Conservation (phyloP, 2,113 vertebrate genomes). For the Narcine bancroftii region DNA sequence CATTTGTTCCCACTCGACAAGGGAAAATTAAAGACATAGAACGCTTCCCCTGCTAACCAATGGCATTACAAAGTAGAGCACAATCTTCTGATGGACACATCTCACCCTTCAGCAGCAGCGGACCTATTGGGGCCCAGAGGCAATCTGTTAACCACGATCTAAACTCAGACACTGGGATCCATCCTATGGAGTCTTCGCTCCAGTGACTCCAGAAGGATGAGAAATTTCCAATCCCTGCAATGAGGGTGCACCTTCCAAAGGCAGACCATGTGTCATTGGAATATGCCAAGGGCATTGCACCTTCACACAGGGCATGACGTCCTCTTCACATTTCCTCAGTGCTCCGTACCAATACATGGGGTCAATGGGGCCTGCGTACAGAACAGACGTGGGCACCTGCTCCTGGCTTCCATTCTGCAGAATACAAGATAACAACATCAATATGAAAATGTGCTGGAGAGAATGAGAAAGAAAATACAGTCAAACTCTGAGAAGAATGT, state of each 20-base stretch:
- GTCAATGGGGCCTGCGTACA: constrained; percentile 51
- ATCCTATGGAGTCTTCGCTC: background rate
- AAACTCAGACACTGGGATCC: background rate
- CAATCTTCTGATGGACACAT: background rate
- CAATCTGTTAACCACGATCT: background rate
- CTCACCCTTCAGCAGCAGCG: background rate
- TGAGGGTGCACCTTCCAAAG: background rate
- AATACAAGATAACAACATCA: background rate
- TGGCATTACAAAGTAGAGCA: background rate
- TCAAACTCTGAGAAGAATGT: no score
- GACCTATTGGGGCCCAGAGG: background rate
- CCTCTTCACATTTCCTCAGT: constrained; percentile 48
- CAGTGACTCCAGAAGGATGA: background rate
- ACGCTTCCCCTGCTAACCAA: background rate
- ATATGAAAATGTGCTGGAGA: background rate
- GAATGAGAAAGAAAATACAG: no score
- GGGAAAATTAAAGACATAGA: background rate
- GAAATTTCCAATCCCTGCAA: background rate
- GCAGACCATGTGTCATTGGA: no score
- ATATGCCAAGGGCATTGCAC: constrained; percentile 41
- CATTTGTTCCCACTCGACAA: background rate
- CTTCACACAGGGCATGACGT: constrained; percentile 54
- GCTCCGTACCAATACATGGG: constrained; percentile 51
- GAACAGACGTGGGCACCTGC: constrained; percentile 39
- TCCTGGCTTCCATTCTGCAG: constrained; percentile 41